These are phyloP conservation scores for Drosophila trapezifrons DNA, from an alignment of 1,140 invertebrate genomes.

Conservation along the genomic window DNA sequence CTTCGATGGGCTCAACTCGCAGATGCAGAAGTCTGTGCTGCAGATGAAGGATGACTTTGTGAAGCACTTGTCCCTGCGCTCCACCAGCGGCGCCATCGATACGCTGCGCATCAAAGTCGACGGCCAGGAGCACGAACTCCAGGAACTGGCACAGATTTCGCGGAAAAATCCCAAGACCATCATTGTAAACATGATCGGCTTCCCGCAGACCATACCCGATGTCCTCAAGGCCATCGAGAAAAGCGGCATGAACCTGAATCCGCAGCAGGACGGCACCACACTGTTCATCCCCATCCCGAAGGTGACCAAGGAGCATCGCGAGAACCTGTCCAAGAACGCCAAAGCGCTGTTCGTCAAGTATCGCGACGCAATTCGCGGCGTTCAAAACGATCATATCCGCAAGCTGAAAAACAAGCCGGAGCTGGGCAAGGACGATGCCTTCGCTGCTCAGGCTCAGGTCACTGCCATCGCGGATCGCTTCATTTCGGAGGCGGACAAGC, in stretches of 20 bases:
- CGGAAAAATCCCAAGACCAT: conserved; percentile 94
- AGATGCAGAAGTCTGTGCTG: conserved; percentile 88
- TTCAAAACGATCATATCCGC: conserved; percentile 90
- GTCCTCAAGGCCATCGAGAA: conserved; percentile 90
- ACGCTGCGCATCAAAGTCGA: conserved; percentile 90
- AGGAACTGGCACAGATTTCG: conserved; percentile 94
- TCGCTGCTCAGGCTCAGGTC: conserved; percentile 88
- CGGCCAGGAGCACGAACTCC: conserved; percentile 92
- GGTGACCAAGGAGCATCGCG: conserved; percentile 96
- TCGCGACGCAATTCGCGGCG: conserved; percentile 90
- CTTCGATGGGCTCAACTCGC: conserved; percentile 87
- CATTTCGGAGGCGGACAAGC: conserved; percentile 87
- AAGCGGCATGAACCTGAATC: conserved; percentile 96
- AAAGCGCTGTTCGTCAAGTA: conserved; percentile 92
- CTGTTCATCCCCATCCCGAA: conserved; percentile 95
- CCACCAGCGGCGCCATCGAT: conserved; percentile 91
- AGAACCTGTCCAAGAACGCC: conserved; percentile 93
- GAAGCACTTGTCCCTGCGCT: conserved; percentile 90
- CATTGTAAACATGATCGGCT: conserved; percentile 91
- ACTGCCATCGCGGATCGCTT: conserved; percentile 88
- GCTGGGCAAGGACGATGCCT: conserved; percentile 88
- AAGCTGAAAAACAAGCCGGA: conserved; percentile 88
- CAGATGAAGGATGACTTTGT: conserved; percentile 91
- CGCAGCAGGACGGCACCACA: conserved; percentile 96
- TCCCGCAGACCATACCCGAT: conserved; percentile 92